phyloP scores from a whole-genome alignment of 2,888 invertebrate species.

The Drosophila kanekoi region DNA sequence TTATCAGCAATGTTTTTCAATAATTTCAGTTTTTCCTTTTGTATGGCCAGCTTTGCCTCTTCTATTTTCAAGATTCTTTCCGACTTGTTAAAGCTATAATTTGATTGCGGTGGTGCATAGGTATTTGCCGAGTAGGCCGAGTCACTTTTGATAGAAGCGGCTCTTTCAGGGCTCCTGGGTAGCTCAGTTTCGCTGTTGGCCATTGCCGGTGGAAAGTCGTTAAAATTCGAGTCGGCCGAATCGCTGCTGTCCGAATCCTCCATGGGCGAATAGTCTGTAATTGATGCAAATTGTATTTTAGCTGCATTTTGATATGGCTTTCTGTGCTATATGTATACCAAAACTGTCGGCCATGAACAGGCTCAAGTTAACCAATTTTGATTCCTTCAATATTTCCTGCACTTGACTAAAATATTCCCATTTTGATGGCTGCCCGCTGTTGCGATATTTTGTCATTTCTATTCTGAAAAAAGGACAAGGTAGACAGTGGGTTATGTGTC shows the following conservation, averaged over 20 bases:
- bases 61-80: slow-evolving; percentile 18
- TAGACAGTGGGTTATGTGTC: background rate
- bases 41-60: slow-evolving; percentile 24
- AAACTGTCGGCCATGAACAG: slow-evolving; percentile 27
- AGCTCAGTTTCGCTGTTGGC: background rate
- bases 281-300: background rate
- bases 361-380: slow-evolving; percentile 13
- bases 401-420: slow-evolving; percentile 54
- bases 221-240: background rate
- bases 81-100: background rate
- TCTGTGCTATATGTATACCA: slow-evolving; percentile 6
- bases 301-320: background rate
- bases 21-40: slow-evolving; percentile 31
- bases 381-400: slow-evolving; percentile 42
- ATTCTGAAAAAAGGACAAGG: slow-evolving; percentile 14
- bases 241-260: slow-evolving; percentile 21
- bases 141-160: background rate
- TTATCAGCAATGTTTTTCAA: slow-evolving; percentile 41
- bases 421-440: slow-evolving; percentile 26
- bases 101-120: background rate
- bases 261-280: slow-evolving; percentile 33
- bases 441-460: slow-evolving; percentile 28
- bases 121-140: background rate
- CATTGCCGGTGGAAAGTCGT: background rate
- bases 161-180: background rate